Base-by-base conservation (phyloP, 2,888 invertebrate genomes). In the Hemaris fuciformis region DNA sequence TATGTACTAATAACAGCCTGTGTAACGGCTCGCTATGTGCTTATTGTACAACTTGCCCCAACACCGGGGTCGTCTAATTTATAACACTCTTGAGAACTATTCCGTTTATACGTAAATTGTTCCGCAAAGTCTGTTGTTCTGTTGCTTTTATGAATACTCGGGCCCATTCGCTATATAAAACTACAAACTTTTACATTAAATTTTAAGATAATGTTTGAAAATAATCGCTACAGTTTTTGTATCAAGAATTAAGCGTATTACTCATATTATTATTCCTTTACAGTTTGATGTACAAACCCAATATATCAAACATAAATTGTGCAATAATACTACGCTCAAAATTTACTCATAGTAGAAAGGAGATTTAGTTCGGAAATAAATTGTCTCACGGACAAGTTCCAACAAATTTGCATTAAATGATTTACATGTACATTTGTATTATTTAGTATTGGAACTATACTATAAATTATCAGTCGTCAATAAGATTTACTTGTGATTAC, bases 1-100 rank as follows among this genome's bases (percentile, higher is more conserved):
- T 75, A 75, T 72, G 69, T 71, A 75, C 75, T 72, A 76, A 76
- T 77, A 77, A 78, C 57, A 61, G 45, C 27, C 46, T 60, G 60
- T 60, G 27, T 53, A 60, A 53, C 38, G 53, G 38, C 53, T 20
- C 38, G 46, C 48, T 60, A 53, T 25, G 48, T 60, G 60, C 25
- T 60, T 59, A 46, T 60, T 60, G 48, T 53, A 41, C 41, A 48
- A 60, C 15, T 31, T 15, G 31, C 18, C 27, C 53, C 18, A 8
- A 31, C 53, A 20, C 53, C 53, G 18, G 18, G 13, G 18, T 53
- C 53, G 22, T 53, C 53, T 53, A 53, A 53, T 53, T 53, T 53
- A 53, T 53, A 53, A 53, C 25, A n/a, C 53, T 53, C 53, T 10
- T 27, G 25, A 53, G 18, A 53, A 53, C 53, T 53, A 53, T 53